Conservation (phyloP, 2,797 vertebrate species). For the Fratercula arctica region DNA sequence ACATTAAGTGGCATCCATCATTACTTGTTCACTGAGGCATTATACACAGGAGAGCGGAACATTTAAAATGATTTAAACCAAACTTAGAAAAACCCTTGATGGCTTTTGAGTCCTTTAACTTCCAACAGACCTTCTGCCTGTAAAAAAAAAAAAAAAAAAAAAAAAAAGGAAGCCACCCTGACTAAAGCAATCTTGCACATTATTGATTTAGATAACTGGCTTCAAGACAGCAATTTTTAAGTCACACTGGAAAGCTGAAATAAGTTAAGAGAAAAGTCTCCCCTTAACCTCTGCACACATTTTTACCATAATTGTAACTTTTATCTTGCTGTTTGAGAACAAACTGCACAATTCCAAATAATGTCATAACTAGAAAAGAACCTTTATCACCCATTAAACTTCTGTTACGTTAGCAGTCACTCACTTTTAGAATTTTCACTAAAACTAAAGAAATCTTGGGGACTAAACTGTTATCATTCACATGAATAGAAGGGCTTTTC, state of each 20-base stretch:
- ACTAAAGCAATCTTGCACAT: neutral
- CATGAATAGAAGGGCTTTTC: neutral
- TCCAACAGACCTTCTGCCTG: neutral
- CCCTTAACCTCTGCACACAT: neutral
- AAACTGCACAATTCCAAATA: neutral
- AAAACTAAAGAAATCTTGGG: neutral
- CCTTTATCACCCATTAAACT: neutral
- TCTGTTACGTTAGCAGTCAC: neutral
- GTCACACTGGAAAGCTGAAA: neutral
- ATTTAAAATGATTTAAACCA: neutral
- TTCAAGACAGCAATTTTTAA: neutral
- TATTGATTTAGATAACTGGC: neutral
- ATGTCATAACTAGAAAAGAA: neutral
- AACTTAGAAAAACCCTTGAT: neutral
- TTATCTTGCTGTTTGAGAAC: neutral
- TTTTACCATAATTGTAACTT: neutral
- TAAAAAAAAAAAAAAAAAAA: neutral
- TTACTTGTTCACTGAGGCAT: neutral
- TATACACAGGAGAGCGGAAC: neutral
- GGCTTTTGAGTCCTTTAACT: neutral
- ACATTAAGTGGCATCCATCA: constrained; percentile 17
- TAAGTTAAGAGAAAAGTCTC: neutral
- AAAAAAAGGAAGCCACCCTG: neutral
- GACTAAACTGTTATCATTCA: neutral
- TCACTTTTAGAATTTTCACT: neutral